phyloP scores from a whole-genome alignment of 2,888 invertebrate genomes.

The Synergus umbraculus region DNA sequence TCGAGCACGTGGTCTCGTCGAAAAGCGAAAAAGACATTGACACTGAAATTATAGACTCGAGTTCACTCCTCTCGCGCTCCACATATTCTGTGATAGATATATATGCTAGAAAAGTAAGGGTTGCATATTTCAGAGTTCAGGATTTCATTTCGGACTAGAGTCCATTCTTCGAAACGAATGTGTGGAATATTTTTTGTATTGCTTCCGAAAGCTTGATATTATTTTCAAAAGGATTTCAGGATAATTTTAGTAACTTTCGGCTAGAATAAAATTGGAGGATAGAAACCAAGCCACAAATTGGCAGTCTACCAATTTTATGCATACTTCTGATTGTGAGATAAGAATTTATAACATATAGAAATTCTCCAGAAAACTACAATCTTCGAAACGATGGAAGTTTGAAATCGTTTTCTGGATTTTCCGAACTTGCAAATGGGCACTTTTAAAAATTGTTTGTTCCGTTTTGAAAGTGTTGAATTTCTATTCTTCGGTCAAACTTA shows the following conservation, averaged over 20 bases:
- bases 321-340: slow-evolving; percentile 10
- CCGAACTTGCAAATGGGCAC: background rate
- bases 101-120: background rate
- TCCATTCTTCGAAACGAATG: too few species aligned
- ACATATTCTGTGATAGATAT: slow-evolving; percentile 16
- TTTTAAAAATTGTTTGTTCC: slow-evolving; percentile 35
- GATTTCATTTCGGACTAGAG: too few species aligned
- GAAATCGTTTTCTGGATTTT: background rate
- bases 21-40: slow-evolving; percentile 37
- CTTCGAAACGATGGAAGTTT: slow-evolving; percentile 1
- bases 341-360: slow-evolving; percentile 7
- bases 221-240: too few species aligned
- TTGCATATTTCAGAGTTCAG: too few species aligned
- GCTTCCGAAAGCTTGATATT: too few species aligned
- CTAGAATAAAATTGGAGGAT: background rate
- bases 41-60: slow-evolving; percentile 35
- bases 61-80: slow-evolving; percentile 9
- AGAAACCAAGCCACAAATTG: background rate
- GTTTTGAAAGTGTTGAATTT: background rate
- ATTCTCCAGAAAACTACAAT: background rate
- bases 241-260: too few species aligned
- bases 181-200: too few species aligned
- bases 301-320: background rate
- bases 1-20: slow-evolving; percentile 33
- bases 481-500: background rate